Evolutionary conservation across 2,888 invertebrate species (phyloP), one percentile per base, ranked within the genome.

Genomic region (Apamea monoglypha): DNA sequence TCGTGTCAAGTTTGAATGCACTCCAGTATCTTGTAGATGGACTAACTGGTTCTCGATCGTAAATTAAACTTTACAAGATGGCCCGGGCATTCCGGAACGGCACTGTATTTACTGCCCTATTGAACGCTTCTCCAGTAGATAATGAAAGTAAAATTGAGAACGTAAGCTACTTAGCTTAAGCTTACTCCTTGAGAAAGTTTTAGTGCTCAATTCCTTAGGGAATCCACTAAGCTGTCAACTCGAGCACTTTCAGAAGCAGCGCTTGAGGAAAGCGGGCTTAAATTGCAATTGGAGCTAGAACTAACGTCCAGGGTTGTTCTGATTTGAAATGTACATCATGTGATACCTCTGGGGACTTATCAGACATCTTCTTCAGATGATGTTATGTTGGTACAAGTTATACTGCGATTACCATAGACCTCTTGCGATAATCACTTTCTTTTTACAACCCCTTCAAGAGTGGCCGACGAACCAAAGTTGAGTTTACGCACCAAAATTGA

Each of bases 141-240:
- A 81, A 61, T 76, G 66, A 82, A 82, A 82, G 82, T 72, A 77
- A 82, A 82, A 81, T 81, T 83, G 77, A 77, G 59, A 77, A 67
- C 59, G 70, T 81, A 81, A 83, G 83, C 81, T 83, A 71, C 66
- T 81, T 81, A n/a, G n/a, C n/a, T n/a, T n/a, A n/a, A n/a, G n/a
- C n/a, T n/a, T n/a, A n/a, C n/a, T 77, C 40, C 81, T 83, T 83
- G 83, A 83, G 83, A 83, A 71, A 76, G 83, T 81, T 53, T 81
- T 71, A 83, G 77, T 83, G 83, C 64, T 77, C 66, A 29, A 83
- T 83, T 83, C 36, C 78, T 83, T 71, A 44, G 70, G 4, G 83
- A 36, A 66, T 81, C 70, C 66, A 70, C 70, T 81, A 81, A 81
- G 81, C 83, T 83, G 77, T 81, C 81, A 83, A 77, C 70, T 71